phyloP scores from a whole-genome alignment of 2,888 invertebrate genomes.

The Callyntrura sp. region DNA sequence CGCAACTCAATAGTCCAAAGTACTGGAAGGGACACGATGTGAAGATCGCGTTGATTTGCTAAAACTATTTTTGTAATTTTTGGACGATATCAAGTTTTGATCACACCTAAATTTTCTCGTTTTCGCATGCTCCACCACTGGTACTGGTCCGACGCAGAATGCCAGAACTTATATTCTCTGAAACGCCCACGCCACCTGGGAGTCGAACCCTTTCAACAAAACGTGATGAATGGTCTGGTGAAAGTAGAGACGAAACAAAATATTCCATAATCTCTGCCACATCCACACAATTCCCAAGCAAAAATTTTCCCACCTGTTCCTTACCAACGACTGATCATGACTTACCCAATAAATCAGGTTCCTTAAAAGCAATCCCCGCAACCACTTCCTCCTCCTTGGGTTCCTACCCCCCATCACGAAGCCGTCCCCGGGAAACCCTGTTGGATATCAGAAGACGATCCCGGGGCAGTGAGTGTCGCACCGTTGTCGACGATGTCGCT shows the following conservation, averaged over 20 bases:
- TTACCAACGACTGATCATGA: neutral
- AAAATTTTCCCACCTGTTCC: no score
- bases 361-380: slow-evolving; percentile 8
- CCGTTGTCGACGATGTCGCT: slow-evolving; percentile 42
- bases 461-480: neutral
- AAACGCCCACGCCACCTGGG: neutral
- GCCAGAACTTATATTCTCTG: neutral
- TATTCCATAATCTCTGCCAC: neutral
- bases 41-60: no score
- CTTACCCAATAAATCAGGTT: neutral
- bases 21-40: no score
- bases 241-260: slow-evolving; percentile 26
- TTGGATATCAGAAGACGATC: slow-evolving; percentile 25
- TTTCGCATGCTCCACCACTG: no score
- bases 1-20: no score
- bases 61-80: no score
- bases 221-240: slow-evolving; percentile 41
- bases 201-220: neutral
- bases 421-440: slow-evolving; percentile 15
- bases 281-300: no score
- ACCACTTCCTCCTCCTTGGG: no score
- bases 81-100: no score
- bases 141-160: neutral
- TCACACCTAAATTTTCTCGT: slow-evolving; percentile 15
- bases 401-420: no score